phyloP scores from a whole-genome alignment of 2,113 vertebrate species.

The Poecile atricapillus region DNA sequence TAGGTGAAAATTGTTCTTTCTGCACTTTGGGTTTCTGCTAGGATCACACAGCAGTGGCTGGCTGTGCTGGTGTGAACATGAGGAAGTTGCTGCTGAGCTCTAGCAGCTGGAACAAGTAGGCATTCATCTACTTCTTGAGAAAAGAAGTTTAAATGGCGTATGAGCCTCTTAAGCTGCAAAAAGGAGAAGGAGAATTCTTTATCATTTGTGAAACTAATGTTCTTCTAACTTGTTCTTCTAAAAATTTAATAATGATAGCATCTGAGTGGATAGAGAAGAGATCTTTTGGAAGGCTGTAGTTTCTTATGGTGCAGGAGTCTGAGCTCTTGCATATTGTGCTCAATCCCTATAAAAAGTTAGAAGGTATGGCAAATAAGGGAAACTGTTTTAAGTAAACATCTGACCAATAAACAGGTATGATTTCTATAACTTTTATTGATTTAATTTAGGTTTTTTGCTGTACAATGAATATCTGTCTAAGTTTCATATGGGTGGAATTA shows the following conservation, averaged over 20 bases:
- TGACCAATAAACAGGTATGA: rapidly evolving
- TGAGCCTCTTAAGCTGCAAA: not conserved
- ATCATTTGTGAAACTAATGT: not conserved
- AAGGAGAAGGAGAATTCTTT: not conserved
- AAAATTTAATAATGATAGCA: not conserved
- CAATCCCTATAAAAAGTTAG: no score
- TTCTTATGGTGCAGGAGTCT: not conserved
- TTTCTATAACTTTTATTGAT: not conserved
- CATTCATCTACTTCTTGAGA: not conserved
- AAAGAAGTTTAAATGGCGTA: not conserved
- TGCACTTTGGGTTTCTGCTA: not conserved
- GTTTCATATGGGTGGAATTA: not conserved
- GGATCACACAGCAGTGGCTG: not conserved
- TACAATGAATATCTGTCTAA: not conserved
- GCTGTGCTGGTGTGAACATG: not conserved
- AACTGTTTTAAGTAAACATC: not conserved
- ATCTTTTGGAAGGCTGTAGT: not conserved
- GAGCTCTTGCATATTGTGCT: not conserved
- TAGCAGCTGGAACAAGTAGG: not conserved
- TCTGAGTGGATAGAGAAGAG: not conserved
- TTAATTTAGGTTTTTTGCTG: not conserved
- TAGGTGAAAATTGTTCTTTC: not conserved
- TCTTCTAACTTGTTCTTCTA: no score
- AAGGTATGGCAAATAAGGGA: not conserved
- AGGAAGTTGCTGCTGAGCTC: not conserved